A percentile compares a stretch with the other conserved stretches of the same genome.
phyloP scores from a whole-genome alignment of 1,140 invertebrate genomes.

The Chrysomallon squamiferum region DNA sequence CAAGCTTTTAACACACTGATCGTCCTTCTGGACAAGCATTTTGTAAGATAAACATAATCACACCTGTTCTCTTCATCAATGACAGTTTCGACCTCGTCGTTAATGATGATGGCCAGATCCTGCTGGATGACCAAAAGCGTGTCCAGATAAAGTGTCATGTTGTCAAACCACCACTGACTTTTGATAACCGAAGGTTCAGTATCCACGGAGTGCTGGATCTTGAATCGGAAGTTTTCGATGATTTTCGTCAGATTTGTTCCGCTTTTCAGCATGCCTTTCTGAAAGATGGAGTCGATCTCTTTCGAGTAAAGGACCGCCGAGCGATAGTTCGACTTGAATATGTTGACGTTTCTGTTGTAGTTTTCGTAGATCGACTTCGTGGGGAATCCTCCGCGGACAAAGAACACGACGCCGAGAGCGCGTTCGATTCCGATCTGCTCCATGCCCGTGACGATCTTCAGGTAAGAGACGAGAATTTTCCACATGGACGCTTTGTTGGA shows the following conservation, averaged over 20 bases:
- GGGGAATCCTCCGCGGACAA: conserved; percentile 39
- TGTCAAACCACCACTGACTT: conserved; percentile 47
- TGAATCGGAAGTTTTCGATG: conserved; percentile 15
- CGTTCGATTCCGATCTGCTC: conserved; percentile 46
- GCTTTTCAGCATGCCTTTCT: conserved; percentile 11
- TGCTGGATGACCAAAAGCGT: conserved; percentile 42
- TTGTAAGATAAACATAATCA: too few relatives aligned
- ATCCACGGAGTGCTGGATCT: conserved; percentile 7
- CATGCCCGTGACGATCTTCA: conserved; percentile 42
- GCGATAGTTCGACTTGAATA: conserved; percentile 17
- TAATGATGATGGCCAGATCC: conserved; percentile 36
- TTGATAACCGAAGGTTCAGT: conserved; percentile 10
- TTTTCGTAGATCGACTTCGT: conserved; percentile 38
- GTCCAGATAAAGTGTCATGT: conserved; percentile 49
- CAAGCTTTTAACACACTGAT: too few relatives aligned
- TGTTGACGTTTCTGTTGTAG: conserved; percentile 36
- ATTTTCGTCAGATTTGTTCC: conserved; percentile 19
- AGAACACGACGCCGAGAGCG: conserved; percentile 41
- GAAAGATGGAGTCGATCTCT: conserved; percentile 21
- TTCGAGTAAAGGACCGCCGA: conserved; percentile 22
- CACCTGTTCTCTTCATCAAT: conserved; percentile 22
- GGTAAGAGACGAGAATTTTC: conserved; percentile 46
- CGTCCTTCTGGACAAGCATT: too few relatives aligned
- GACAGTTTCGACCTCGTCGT: conserved; percentile 23
- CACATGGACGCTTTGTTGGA: conserved; percentile 41